Conservation (phyloP, 2,888 invertebrate species). For the Ceramica pisi region DNA sequence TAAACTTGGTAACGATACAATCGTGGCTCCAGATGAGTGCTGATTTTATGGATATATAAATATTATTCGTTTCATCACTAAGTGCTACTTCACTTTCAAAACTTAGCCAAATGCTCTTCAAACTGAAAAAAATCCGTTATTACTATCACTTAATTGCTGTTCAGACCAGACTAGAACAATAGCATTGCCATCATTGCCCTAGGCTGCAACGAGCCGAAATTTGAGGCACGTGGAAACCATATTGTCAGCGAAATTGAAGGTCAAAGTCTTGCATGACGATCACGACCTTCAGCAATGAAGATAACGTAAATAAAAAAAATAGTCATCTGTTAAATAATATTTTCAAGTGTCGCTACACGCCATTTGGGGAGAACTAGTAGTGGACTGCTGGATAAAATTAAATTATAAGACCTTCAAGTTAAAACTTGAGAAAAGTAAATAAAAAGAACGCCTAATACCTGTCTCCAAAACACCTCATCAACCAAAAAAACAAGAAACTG, state of each 20-base stretch:
- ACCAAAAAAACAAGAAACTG: slow-evolving; percentile 40
- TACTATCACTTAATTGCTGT: background rate
- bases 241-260: background rate
- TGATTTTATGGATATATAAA: background rate
- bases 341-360: background rate
- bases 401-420: background rate
- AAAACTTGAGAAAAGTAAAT: slow-evolving; percentile 2
- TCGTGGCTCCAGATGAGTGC: background rate
- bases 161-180: background rate
- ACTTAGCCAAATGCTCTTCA: background rate
- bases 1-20: background rate
- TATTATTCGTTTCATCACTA: background rate
- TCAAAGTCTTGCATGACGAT: background rate
- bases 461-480: slow-evolving; percentile 33
- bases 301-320: background rate
- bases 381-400: background rate
- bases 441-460: slow-evolving; percentile 15
- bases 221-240: background rate
- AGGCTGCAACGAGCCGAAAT: background rate
- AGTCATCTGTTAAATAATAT: background rate
- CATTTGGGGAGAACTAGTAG: background rate
- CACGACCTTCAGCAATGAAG: background rate
- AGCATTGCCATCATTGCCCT: no score
- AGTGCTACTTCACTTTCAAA: background rate
- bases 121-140: no score